Evolutionary conservation across 2,888 invertebrate species (phyloP).

Genomic region (Blastobasis adustella): DNA sequence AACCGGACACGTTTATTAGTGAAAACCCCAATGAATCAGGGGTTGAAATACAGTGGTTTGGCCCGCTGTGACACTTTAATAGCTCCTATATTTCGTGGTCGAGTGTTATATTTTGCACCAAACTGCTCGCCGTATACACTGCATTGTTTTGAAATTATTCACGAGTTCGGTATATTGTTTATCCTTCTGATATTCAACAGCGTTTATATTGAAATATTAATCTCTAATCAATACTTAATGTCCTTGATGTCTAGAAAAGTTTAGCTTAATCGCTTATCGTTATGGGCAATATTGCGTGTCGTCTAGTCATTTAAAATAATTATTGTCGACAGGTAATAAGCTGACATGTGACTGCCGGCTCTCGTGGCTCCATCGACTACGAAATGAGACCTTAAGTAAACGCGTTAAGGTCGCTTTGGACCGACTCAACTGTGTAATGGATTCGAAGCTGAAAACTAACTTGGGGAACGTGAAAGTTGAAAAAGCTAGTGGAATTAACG

Average conservation of each 20-base stretch:
- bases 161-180: constrained; percentile 22
- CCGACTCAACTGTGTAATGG: constrained; percentile 81
- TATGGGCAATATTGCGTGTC: too few species aligned
- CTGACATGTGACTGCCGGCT: constrained; percentile 88
- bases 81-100: constrained; percentile 41
- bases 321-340: constrained; percentile 80
- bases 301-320: background rate
- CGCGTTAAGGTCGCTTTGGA: constrained; percentile 79
- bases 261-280: too few species aligned
- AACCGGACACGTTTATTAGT: constrained; percentile 1
- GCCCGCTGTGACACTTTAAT: constrained; percentile 30
- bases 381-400: constrained; percentile 83
- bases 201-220: too few species aligned
- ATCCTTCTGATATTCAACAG: background rate
- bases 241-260: too few species aligned
- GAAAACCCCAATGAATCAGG: constrained; percentile 26
- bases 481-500: constrained; percentile 16
- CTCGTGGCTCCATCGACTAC: constrained; percentile 84
- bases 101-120: constrained; percentile 38
- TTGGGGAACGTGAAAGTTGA: constrained; percentile 33
- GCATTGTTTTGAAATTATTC: constrained; percentile 44
- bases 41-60: constrained; percentile 16
- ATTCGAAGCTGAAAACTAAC: constrained; percentile 45
- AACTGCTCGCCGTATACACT: constrained; percentile 22
- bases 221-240: too few species aligned